Evolutionary conservation across 1,140 invertebrate species (phyloP).

Genomic region (Scaptodrosophila lebanonensis): DNA sequence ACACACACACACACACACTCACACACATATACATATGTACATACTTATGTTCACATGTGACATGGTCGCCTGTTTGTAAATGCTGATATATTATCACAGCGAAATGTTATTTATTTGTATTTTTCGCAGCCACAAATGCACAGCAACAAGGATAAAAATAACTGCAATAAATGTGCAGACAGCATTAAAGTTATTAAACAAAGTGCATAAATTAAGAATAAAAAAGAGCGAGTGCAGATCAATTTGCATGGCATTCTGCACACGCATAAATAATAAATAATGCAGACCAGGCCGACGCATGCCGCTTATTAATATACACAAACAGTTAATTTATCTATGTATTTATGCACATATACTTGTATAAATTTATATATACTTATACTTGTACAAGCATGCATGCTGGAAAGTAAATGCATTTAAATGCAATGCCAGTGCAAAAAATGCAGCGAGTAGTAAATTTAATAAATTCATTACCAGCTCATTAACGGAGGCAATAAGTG

Average conservation of each 20-base stretch:
- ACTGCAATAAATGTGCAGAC: no score
- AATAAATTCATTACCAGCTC: slow-evolving; percentile 74
- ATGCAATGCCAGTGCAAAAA: slow-evolving; percentile 13
- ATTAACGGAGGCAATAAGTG: slow-evolving; percentile 40
- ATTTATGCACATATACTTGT: no score
- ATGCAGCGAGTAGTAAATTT: slow-evolving; percentile 63
- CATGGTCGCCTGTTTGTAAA: slow-evolving; percentile 10
- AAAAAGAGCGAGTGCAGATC: slow-evolving; percentile 36
- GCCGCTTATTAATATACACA: slow-evolving; percentile 22
- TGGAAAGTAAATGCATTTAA: slow-evolving; percentile 5
- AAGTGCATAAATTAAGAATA: slow-evolving; percentile 67
- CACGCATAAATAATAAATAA: slow-evolving; percentile 64
- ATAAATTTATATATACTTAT: no score
- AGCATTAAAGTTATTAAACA: slow-evolving; percentile 59
- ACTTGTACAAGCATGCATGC: neutral
- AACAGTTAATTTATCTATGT: slow-evolving; percentile 46
- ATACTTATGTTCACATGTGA: slow-evolving; percentile 21
- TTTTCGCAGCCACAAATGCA: neutral
- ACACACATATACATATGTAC: no score
- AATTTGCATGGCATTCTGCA: slow-evolving; percentile 42
- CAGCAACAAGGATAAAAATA: no score
- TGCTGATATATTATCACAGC: slow-evolving; percentile 30
- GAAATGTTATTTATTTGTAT: slow-evolving; percentile 2
- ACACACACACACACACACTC: no score
- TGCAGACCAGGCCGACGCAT: slow-evolving; percentile 7